Conservation (phyloP, 2,797 vertebrate genomes). For the Sebastes aleutianus region DNA sequence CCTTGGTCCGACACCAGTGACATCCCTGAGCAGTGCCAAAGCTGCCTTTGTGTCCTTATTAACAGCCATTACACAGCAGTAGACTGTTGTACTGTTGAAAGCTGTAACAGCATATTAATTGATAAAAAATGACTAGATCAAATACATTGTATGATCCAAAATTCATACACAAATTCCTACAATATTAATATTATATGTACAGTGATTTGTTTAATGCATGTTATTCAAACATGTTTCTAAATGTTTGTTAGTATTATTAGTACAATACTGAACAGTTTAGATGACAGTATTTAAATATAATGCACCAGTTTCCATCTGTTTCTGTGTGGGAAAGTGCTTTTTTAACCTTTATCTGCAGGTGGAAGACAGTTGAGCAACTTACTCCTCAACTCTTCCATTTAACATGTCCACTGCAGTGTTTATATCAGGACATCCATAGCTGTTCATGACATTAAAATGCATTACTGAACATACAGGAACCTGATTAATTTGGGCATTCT, state of each 20-base stretch:
- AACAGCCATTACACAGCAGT: neutral
- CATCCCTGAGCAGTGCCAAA: neutral
- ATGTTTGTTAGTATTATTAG: too few species aligned
- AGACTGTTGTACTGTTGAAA: neutral
- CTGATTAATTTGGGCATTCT: slow-evolving; percentile 6
- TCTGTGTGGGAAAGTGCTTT: neutral
- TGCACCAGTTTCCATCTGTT: neutral
- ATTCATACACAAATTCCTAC: neutral
- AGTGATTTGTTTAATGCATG: neutral
- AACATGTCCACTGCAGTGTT: neutral
- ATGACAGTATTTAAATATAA: neutral
- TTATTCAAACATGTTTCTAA: neutral
- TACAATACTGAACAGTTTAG: neutral
- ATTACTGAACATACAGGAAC: neutral
- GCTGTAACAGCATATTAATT: neutral
- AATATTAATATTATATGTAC: neutral
- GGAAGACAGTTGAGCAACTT: neutral
- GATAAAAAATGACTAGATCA: neutral
- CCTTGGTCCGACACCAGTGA: neutral
- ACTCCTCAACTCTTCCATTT: neutral
- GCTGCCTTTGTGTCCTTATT: neutral
- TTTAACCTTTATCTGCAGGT: neutral
- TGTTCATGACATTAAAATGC: neutral
- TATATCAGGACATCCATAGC: neutral
- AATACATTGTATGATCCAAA: neutral